A percentile compares a stretch with the other conserved stretches of the same genome.
Conservation (phyloP, 2,113 vertebrate species). For the Platichthys stellatus region DNA sequence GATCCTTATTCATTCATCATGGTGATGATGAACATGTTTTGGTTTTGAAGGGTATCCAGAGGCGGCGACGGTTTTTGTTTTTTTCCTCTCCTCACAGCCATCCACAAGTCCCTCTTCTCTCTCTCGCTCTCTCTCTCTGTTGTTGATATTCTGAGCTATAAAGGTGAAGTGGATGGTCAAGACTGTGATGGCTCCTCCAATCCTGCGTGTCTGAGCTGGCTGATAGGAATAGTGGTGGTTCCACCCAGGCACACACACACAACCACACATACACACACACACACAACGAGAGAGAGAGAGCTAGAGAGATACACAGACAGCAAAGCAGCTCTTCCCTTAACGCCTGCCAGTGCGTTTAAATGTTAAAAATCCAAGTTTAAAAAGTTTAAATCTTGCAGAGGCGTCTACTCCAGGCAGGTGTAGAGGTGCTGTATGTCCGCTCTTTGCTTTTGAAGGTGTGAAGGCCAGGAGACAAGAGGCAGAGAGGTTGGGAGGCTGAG, state of each 20-base stretch:
- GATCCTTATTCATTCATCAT: too few relatives aligned
- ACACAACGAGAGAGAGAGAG: background rate
- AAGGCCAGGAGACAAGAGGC: slow-evolving; percentile 22
- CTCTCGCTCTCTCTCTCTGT: background rate
- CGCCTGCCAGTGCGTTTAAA: too few relatives aligned
- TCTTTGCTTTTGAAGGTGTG: slow-evolving; percentile 29
- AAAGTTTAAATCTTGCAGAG: background rate
- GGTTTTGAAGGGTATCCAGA: background rate
- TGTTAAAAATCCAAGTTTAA: background rate
- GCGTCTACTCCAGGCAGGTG: slow-evolving; percentile 20
- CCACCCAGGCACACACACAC: background rate
- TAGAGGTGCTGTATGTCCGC: slow-evolving; percentile 1
- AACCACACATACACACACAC: too few relatives aligned
- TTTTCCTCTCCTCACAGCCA: slow-evolving; percentile 1
- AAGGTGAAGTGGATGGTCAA: slow-evolving; percentile 34
- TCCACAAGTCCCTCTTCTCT: background rate
- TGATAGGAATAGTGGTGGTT: too few relatives aligned
- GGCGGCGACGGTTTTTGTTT: background rate
- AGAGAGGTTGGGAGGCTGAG: slow-evolving; percentile 36
- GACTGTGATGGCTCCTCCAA: too few relatives aligned
- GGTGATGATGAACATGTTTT: too few relatives aligned
- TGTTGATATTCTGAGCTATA: slow-evolving; percentile 10
- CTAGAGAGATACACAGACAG: background rate
- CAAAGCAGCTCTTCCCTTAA: slow-evolving; percentile 17
- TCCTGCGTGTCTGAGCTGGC: too few relatives aligned